Percentiles rank a stretch among this genome's conserved stretches.
phyloP scores from a whole-genome alignment of 2,113 vertebrate species.

The Andinoacara biseriatus region DNA sequence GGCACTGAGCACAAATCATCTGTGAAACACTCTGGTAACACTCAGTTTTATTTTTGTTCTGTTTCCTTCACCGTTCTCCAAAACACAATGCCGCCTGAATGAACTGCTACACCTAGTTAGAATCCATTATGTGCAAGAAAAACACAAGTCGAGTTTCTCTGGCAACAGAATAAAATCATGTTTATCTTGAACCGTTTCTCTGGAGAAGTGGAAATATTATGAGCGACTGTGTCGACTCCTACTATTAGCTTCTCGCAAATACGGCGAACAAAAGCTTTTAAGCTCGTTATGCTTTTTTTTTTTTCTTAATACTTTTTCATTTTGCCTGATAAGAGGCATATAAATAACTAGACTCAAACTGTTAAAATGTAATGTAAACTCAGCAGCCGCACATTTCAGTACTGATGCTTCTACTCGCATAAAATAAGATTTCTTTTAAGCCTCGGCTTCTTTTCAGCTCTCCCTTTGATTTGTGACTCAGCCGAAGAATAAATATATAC shows the following conservation, averaged over 20 bases:
- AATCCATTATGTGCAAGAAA: constrained; percentile 14
- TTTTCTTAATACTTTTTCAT: neutral
- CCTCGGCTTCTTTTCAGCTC: constrained; percentile 5
- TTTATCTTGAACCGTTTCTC: constrained; percentile 13
- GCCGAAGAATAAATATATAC: constrained; percentile 48
- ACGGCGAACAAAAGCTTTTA: neutral
- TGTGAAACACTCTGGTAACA: constrained; percentile 24
- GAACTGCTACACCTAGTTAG: constrained; percentile 29
- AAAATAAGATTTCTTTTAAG: constrained; percentile 25
- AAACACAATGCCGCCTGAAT: constrained; percentile 27
- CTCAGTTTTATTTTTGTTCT: constrained; percentile 9
- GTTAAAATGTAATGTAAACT: neutral
- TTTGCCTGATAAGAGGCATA: neutral
- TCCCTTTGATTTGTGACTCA: constrained; percentile 53
- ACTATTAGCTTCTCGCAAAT: constrained; percentile 6
- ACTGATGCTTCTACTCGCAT: neutral
- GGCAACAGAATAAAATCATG: constrained; percentile 33
- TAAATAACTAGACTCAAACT: constrained; percentile 3
- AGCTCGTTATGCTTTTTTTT: neutral
- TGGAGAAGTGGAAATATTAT: constrained; percentile 5
- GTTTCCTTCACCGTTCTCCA: constrained; percentile 37
- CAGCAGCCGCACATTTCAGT: neutral
- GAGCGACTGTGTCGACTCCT: neutral
- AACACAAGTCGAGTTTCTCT: constrained; percentile 27
- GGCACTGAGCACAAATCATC: constrained; percentile 34